Base-by-base conservation (phyloP, 2,888 invertebrate genomes). In the Monochamus alternatus region DNA sequence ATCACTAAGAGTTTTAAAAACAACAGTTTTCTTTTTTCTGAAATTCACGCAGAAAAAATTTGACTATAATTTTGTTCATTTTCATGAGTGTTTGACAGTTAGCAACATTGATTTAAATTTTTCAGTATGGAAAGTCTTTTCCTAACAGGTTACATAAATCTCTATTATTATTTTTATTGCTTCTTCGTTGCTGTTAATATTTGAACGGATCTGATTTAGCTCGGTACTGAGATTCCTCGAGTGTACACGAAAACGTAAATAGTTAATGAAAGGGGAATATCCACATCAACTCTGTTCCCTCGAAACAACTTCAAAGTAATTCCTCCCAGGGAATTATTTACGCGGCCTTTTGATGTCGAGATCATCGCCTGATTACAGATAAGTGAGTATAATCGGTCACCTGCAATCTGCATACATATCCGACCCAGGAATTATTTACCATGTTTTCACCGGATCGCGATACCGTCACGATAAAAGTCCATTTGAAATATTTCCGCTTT, bases 271-370 rank as follows among this genome's bases (percentile, higher is more conserved):
- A 14, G 31, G 68, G 69, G 69, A 60, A 51, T 22, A 55, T 31
- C 55, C 65, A 44, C 73, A 59, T 65, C 58, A 59, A 59, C 60
- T 60, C 47, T 30, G 47, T 60, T 62, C 60, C 47, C 69, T 75
- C 70, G 75, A 74, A 83, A 79, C 77, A 79, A 84, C 85, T 83
- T 85, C 85, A 85, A 86, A 85, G 85, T 86, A 85, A 85, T 86
- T 84, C 85, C 82, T 78, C 79, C 75, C 79, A 66, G 76, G 79
- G 84, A 86, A 86, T 87, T 86, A 87, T 87, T 87, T 84, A 86
- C 83, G 82, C 80, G 83, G 78, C 82, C 86, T 85, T 86, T 87
- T 87, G 86, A 87, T 85, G 86, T 86, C 80, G 74, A 78, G 81
- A 82, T 80, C 81, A 75, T 78, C 81, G 81, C 64, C 75, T 83